These are phyloP conservation scores for Cartodere bifasciata DNA, from an alignment of 2,888 invertebrate species.

Conservation along the genomic window DNA sequence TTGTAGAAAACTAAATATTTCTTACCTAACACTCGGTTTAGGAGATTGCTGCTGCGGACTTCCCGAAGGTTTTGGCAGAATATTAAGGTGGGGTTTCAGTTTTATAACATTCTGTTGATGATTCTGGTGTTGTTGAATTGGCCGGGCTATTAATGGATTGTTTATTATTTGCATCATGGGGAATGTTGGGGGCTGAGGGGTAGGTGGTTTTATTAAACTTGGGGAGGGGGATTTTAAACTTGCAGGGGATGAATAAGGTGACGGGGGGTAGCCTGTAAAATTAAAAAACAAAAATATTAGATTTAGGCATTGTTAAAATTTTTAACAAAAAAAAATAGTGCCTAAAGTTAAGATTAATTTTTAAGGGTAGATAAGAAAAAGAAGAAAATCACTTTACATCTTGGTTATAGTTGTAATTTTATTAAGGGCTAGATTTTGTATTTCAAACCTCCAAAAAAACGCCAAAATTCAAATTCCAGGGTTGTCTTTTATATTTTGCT, in stretches of 20 bases:
- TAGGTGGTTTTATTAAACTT: conserved; percentile 31
- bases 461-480: no score
- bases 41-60: conserved; percentile 31
- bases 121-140: conserved; percentile 25
- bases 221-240: conserved; percentile 33
- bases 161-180: conserved; percentile 35
- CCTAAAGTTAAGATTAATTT: no score
- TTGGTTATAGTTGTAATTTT: no score
- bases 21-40: conserved; percentile 34
- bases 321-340: no score
- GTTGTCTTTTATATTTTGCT: no score
- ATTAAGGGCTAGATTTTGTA: no score
- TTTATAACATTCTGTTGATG: conserved; percentile 33
- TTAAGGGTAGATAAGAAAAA: no score
- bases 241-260: conserved; percentile 33
- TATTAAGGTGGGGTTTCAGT: conserved; percentile 35
- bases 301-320: no score
- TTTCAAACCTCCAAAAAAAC: no score
- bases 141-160: conserved; percentile 27
- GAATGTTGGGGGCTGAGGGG: conserved; percentile 31
- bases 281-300: no score
- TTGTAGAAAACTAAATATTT: conserved; percentile 2
- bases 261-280: conserved; percentile 31
- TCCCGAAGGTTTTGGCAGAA: conserved; percentile 35
- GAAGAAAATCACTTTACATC: no score